These are phyloP conservation scores for Diorhabda sublineata DNA, from an alignment of 1,140 invertebrate genomes.

Conservation along the genomic window DNA sequence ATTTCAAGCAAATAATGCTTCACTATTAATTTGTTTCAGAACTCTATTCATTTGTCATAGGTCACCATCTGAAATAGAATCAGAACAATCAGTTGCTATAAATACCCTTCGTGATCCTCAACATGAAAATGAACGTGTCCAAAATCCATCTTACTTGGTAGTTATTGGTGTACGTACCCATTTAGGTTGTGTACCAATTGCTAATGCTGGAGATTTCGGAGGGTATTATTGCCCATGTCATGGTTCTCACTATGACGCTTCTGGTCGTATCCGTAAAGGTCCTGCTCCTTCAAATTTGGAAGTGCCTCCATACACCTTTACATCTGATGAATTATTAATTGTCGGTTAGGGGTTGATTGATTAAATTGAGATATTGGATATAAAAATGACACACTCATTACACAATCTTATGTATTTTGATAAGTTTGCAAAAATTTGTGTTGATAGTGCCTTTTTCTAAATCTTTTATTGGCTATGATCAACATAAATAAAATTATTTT, in stretches of 20 bases:
- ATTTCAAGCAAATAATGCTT: not conserved
- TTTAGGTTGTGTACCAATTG: slow-evolving; percentile 94
- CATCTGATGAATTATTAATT: slow-evolving; percentile 67
- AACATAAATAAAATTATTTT: too few species aligned
- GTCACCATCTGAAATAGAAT: slow-evolving; percentile 73
- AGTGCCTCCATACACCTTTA: slow-evolving; percentile 81
- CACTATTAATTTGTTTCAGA: slow-evolving; percentile 54
- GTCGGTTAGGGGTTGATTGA: slow-evolving; percentile 61
- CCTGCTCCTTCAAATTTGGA: slow-evolving; percentile 96
- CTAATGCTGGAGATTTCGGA: slow-evolving; percentile 87
- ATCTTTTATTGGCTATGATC: too few species aligned
- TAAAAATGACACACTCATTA: too few species aligned
- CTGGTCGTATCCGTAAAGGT: slow-evolving; percentile 95
- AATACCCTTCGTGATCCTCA: slow-evolving; percentile 81
- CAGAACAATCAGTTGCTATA: slow-evolving; percentile 71
- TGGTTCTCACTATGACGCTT: slow-evolving; percentile 97
- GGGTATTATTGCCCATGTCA: slow-evolving; percentile 99
- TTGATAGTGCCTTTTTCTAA: too few species aligned
- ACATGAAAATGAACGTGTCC: slow-evolving; percentile 73
- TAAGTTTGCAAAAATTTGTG: too few species aligned
- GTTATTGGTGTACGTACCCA: slow-evolving; percentile 97
- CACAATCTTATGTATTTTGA: too few species aligned
- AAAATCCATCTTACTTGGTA: slow-evolving; percentile 87
- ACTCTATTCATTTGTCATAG: slow-evolving; percentile 94
- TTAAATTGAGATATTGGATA: too few species aligned